These are phyloP conservation scores for Listronotus bonariensis DNA, from an alignment of 1,140 invertebrate genomes.

Conservation along the genomic window DNA sequence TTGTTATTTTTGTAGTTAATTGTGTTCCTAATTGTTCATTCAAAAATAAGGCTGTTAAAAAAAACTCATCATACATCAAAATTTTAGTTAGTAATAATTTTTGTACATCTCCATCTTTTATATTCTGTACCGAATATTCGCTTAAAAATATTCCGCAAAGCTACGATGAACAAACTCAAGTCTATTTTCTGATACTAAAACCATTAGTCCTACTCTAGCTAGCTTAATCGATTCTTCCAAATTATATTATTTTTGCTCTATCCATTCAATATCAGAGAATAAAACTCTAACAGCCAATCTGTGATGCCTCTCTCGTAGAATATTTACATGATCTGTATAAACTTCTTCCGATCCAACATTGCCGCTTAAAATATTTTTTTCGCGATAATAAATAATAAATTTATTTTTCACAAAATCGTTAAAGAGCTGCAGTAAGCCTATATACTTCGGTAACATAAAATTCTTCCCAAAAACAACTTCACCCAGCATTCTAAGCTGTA, in stretches of 20 bases:
- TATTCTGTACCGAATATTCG: not conserved
- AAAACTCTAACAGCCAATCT: no score
- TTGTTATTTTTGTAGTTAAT: no score
- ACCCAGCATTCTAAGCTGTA: conserved; percentile 4
- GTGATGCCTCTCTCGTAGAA: not conserved
- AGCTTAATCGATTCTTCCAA: not conserved
- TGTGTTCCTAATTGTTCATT: not conserved
- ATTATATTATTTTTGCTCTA: not conserved
- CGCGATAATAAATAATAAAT: not conserved
- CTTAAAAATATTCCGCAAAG: conserved; percentile 7
- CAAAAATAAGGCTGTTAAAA: not conserved
- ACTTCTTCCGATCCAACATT: not conserved
- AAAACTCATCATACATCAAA: not conserved
- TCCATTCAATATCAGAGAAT: no score
- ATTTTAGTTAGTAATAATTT: not conserved
- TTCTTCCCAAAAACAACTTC: conserved; percentile 1
- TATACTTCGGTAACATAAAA: not conserved
- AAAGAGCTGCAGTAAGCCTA: not conserved
- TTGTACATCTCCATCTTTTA: not conserved
- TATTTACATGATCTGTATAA: no score
- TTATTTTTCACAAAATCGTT: not conserved
- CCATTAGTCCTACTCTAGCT: not conserved
- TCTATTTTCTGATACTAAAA: not conserved
- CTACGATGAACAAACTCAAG: conserved; percentile 3
- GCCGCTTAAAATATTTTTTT: not conserved